phyloP scores from a whole-genome alignment of 53 echinoderm and acorn worm species.

The Hippasteria phrygiana region DNA sequence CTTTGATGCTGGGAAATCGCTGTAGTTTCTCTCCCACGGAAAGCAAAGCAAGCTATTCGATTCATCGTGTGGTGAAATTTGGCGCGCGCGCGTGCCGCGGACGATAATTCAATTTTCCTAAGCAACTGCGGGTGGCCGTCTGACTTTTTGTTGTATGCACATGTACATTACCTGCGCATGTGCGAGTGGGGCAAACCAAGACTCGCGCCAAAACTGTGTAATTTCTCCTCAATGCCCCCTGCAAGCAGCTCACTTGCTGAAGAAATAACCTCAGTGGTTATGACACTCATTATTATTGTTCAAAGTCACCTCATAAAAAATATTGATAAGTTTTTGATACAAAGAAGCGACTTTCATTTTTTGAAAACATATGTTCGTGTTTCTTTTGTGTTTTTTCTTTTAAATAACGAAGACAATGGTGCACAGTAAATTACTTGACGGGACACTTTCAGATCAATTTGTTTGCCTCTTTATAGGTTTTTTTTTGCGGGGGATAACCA shows the following conservation, averaged over 20 bases:
- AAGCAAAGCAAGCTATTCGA: neutral
- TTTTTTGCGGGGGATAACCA: no score
- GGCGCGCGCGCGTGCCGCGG: constrained; percentile 54
- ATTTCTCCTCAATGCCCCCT: neutral
- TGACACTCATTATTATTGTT: no score
- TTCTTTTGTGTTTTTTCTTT: neutral
- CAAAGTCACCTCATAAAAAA: no score
- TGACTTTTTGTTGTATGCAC: neutral
- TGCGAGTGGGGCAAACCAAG: neutral
- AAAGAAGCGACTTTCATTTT: neutral
- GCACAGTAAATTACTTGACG: neutral
- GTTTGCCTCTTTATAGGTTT: no score
- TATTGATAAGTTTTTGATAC: neutral
- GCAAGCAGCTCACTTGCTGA: neutral
- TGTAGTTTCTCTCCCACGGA: constrained; percentile 16
- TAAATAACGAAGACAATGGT: neutral
- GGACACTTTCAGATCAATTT: no score
- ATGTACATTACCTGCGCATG: no score
- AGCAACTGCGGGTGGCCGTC: constrained; percentile 58
- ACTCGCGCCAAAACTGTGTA: constrained; percentile 22
- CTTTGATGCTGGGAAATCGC: constrained; percentile 30
- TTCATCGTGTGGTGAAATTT: constrained; percentile 13
- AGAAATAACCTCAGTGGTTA: no score
- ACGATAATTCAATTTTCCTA: constrained; percentile 55
- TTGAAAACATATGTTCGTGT: neutral